These are phyloP conservation scores for Pseudois nayaur DNA, from an alignment of 2,113 vertebrate genomes.

Conservation along the genomic window DNA sequence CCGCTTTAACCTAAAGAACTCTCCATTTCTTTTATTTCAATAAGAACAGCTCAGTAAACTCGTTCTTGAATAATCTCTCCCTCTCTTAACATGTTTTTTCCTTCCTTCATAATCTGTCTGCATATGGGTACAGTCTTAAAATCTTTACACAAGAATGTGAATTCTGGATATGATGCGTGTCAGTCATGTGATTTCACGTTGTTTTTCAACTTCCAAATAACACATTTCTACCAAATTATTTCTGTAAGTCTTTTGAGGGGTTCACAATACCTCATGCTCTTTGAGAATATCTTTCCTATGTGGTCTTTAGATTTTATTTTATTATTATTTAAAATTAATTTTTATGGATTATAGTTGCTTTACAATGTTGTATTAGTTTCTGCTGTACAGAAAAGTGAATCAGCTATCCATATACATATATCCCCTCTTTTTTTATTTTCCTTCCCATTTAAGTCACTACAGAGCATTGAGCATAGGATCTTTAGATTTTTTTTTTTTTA, in stretches of 20 bases:
- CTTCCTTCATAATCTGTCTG: not conserved
- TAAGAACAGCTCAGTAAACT: not conserved
- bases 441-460: not conserved
- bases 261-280: not conserved
- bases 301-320: not conserved
- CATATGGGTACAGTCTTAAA: not conserved
- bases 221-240: not conserved
- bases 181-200: not conserved
- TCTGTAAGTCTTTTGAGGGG: not conserved
- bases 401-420: not conserved
- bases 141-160: not conserved
- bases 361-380: not conserved
- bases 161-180: not conserved
- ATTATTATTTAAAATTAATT: not conserved
- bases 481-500: not conserved
- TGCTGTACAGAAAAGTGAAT: not conserved
- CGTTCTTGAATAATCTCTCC: not conserved
- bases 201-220: slow-evolving; percentile 1
- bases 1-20: slow-evolving; percentile 6
- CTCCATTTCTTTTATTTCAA: slow-evolving; percentile 10
- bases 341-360: not conserved
- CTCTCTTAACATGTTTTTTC: not conserved
- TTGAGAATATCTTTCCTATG: not conserved
- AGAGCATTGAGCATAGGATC: not conserved
- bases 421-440: not conserved